Evolutionary conservation across 2,888 invertebrate species (phyloP), one percentile per base, ranked within the genome.

Genomic region (Galeopsomyia nigrocyanea): DNA sequence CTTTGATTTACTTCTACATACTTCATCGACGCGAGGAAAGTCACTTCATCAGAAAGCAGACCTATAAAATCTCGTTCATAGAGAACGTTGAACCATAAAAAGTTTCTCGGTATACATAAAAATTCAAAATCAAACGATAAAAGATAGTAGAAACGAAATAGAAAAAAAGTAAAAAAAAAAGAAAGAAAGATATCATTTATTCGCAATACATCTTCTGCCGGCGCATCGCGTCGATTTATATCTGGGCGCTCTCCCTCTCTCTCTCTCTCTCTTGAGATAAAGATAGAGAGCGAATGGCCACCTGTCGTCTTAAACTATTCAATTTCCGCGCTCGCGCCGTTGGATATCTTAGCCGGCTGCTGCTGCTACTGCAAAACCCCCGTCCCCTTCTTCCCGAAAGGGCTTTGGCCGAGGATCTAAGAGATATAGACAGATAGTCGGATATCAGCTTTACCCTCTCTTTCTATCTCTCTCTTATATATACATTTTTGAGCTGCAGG

Each of bases 241-340:
- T 58, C 39, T 17, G 46, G 46, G 19, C 39, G 58, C n/a, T 58
- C 58, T 26, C 19, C n/a, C n/a, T n/a, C 26, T 26, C 26, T 26
- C 26, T 26, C 5, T 26, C 26, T 26, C 26, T 26, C 26, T 3
- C 26, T 26, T 5, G 31, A 26, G 7, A n/a, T 39, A 17, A 51
- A 21, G 14, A 39, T 7, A 10, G 39, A 39, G 39, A 49, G 17
- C 17, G 75, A 80, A 80, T 80, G 76, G 71, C 66, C 74, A 63
- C 80, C 76, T 75, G 78, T 77, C 65, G 74, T 60, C 75, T 73
- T 75, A 51, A 75, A 74, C 75, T 73, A 61, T 72, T 71, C 73
- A 74, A 75, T 76, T 72, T 75, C 73, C 66, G 60, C 46, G 56
- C 7, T 50, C 17, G 39, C 56, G 26, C 3, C 50, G 46, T 17